Evolutionary conservation across 2,113 vertebrate species (phyloP), one percentile per base, ranked within the genome.

Genomic region (Elephantulus edwardii): DNA sequence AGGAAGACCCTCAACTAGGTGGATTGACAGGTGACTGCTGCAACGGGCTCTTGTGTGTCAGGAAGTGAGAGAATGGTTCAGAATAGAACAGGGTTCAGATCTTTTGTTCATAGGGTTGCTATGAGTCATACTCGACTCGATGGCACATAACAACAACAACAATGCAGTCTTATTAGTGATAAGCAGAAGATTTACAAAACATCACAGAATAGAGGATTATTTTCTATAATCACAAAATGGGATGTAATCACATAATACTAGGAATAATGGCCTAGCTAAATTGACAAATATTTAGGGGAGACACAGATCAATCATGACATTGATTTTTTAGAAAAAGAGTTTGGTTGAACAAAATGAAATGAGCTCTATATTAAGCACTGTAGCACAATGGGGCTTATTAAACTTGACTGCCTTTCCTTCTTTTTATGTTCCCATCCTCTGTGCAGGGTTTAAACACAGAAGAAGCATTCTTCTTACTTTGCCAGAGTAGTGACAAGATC

Each of bases 401-500:
- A 93, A n/a, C 66, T 71, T 48, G 22, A 90, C 48, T 86, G 64
- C 44, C 1, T 28, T 78, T 80, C 20, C 68, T 80, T 90, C 86
- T 92, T 6, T 44, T 87, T n/a, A n/a, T n/a, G n/a, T 84, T 40
- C 33, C 88, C 10, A 7, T 10, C 48, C 38, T 60, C 72, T 40
- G 30, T 79, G 5, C 35, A 75, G 56, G 83, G 24, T 70, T 70
- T 76, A 33, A 95, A 88, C 40, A 94, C 72, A 95, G 74, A 92
- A 30, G 35, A 28, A 81, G 28, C 78, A 91, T 92, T 95, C 88
- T 93, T 77, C 54, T 74, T 52, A 54, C 50, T 58, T 28, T 72
- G 30, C 50, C 79, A 83, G 68, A 72, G 62, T 35, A n/a, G 56
- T 70, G 92, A 94, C 72, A 95, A 92, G 86, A 95, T 96, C 95